Evolutionary conservation across 2,888 invertebrate species (phyloP).

Genomic region (Tipula unca): DNA sequence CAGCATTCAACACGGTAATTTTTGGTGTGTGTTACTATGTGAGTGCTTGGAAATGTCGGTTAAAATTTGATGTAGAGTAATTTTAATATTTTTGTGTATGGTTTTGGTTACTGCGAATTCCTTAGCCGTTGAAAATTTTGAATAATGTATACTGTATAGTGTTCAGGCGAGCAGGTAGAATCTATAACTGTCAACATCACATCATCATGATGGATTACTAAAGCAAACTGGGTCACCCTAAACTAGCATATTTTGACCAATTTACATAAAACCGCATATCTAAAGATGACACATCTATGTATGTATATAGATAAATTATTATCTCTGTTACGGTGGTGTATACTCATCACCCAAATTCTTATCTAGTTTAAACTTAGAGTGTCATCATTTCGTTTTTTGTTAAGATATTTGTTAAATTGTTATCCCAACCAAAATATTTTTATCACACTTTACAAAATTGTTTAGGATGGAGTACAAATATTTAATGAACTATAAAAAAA

Average conservation of each 20-base stretch:
- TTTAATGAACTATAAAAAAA: background rate
- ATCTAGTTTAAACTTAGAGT: background rate
- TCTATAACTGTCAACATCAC: too few relatives aligned
- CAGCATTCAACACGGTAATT: too few relatives aligned
- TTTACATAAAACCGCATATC: background rate
- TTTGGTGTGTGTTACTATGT: too few relatives aligned
- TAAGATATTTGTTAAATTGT: background rate
- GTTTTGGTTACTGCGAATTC: too few relatives aligned
- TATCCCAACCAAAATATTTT: background rate
- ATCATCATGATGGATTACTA: too few relatives aligned
- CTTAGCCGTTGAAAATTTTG: too few relatives aligned
- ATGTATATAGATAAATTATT: background rate
- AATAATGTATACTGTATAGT: too few relatives aligned
- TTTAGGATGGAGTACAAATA: background rate
- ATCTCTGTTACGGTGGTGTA: background rate
- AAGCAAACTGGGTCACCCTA: too few relatives aligned
- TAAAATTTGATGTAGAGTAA: too few relatives aligned
- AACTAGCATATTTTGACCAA: background rate
- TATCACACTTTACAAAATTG: background rate
- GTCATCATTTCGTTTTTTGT: background rate
- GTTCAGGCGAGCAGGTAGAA: too few relatives aligned
- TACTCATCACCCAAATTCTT: background rate
- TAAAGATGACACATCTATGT: background rate
- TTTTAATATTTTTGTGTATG: too few relatives aligned
- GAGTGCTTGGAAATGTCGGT: too few relatives aligned